Percentiles rank a stretch among this genome's conserved stretches.
Evolutionary conservation across 2,797 vertebrate species (phyloP).

Genomic region (Cirrhinus mrigala): DNA sequence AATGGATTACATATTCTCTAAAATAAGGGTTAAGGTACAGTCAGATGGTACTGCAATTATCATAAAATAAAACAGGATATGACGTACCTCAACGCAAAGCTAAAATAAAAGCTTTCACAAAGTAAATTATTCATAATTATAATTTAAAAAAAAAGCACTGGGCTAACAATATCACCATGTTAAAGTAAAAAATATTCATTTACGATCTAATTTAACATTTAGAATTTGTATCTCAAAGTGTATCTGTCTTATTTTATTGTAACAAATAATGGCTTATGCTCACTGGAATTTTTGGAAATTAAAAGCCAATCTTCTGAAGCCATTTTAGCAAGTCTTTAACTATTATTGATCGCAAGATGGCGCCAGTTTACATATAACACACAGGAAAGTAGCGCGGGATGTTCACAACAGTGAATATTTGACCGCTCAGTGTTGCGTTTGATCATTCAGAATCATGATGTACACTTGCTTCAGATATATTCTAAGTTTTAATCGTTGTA

Average conservation of each 20-base stretch:
- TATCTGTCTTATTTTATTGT: neutral
- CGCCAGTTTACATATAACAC: neutral
- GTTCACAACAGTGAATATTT: neutral
- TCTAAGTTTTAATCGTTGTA: neutral
- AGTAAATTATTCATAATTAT: no score
- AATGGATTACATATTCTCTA: neutral
- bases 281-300: neutral
- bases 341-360: neutral
- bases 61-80: neutral
- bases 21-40: neutral
- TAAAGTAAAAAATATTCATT: neutral
- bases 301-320: neutral
- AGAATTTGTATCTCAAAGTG: neutral
- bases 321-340: neutral
- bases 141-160: neutral
- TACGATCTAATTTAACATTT: neutral
- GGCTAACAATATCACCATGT: neutral
- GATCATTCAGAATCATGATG: neutral
- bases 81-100: neutral
- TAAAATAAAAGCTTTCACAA: neutral
- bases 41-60: neutral
- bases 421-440: neutral
- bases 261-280: neutral
- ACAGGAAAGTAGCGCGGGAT: rapidly evolving
- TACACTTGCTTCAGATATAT: neutral